Evolutionary conservation across 1,140 invertebrate genomes (phyloP).

Genomic region (Asobara japonica): DNA sequence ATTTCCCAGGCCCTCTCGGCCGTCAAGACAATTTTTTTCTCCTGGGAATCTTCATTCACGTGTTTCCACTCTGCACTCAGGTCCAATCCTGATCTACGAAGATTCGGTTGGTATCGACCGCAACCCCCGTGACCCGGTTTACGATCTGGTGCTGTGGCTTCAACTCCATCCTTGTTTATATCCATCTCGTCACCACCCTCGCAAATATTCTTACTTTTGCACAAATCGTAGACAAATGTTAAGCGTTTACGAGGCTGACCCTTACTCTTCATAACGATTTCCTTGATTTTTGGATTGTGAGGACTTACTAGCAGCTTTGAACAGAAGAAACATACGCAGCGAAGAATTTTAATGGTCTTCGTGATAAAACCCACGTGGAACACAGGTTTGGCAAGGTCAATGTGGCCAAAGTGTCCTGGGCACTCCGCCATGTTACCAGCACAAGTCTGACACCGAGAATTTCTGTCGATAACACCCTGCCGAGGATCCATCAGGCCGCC

Average conservation of each 20-base stretch:
- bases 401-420: conserved; percentile 99
- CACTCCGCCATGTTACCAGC: conserved; percentile 98
- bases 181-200: conserved; percentile 99
- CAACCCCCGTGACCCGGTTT: conserved; percentile 94
- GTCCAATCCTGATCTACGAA: conserved; percentile 89
- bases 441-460: conserved; percentile 96
- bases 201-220: conserved; percentile 98
- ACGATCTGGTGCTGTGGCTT: conserved; percentile 68
- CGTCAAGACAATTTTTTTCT: conserved; percentile 91
- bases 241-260: conserved; percentile 95
- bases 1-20: conserved; percentile 98
- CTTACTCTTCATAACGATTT: conserved; percentile 96
- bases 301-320: conserved; percentile 94
- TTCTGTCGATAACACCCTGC: conserved; percentile 96
- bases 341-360: conserved; percentile 95
- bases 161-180: conserved; percentile 78
- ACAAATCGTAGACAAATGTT: conserved; percentile 96
- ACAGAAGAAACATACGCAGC: conserved; percentile 98
- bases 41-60: conserved; percentile 97
- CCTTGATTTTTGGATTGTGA: conserved; percentile 96
- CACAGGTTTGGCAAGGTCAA: conserved; percentile 98
- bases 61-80: conserved; percentile 98
- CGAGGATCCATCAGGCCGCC: conserved; percentile 99
- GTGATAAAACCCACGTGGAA: conserved; percentile 98
- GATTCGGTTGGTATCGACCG: conserved; percentile 95